These are phyloP conservation scores for Premnoplex brunnescens DNA, from an alignment of 2,797 vertebrate species.

Conservation along the genomic window DNA sequence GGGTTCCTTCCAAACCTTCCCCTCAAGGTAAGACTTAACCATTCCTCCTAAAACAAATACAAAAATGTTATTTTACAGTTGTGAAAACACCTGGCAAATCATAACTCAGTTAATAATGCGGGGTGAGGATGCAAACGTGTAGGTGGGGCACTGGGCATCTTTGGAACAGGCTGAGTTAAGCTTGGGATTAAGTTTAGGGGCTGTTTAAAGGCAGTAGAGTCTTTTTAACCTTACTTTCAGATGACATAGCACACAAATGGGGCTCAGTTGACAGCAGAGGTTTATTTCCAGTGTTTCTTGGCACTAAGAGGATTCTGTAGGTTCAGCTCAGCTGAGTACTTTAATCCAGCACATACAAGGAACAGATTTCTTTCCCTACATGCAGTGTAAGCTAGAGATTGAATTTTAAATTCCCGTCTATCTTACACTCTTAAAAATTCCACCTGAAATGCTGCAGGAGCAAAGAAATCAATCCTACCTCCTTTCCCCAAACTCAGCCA, in stretches of 20 bases:
- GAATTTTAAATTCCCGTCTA: not conserved
- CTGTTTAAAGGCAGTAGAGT: rapidly evolving
- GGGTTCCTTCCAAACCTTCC: not conserved
- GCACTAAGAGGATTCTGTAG: not conserved
- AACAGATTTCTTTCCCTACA: not conserved
- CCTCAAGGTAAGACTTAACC: not conserved
- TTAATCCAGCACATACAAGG: rapidly evolving
- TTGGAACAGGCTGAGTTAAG: not conserved
- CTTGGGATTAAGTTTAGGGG: not conserved
- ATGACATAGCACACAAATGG: not conserved
- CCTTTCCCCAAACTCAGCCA: not conserved
- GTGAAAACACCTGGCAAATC: not conserved
- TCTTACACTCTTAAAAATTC: not conserved
- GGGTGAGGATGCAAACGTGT: rapidly evolving
- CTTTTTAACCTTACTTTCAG: not conserved
- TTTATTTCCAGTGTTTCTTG: not conserved
- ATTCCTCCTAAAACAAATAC: not conserved
- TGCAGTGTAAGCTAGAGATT: not conserved
- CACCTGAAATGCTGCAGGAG: not conserved
- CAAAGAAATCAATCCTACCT: not conserved
- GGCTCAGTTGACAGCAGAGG: not conserved
- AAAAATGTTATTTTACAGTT: not conserved
- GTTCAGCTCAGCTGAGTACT: not conserved
- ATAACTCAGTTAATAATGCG: rapidly evolving
- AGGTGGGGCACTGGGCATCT: not conserved